phyloP scores from a whole-genome alignment of 1,140 invertebrate genomes.

The Zaprionus davidi region DNA sequence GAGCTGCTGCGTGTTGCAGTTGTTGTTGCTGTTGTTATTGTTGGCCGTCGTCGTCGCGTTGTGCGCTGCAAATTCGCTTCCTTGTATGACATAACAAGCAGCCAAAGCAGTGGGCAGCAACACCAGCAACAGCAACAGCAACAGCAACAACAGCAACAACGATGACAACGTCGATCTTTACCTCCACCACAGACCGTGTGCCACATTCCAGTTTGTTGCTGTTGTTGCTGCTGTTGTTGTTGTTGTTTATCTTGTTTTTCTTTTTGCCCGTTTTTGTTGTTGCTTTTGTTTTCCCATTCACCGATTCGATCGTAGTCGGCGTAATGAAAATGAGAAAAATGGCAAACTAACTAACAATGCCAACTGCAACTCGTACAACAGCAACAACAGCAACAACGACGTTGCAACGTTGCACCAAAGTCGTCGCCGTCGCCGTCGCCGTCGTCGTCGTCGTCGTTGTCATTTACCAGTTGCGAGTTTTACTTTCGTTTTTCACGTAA shows the following conservation, averaged over 20 bases:
- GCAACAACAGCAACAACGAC: slow-evolving; percentile 24
- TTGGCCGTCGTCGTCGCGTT: slow-evolving; percentile 63
- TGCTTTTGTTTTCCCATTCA: slow-evolving; percentile 75
- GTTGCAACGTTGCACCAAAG: slow-evolving; percentile 68
- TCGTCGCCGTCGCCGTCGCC: slow-evolving; percentile 48
- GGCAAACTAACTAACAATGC: slow-evolving; percentile 74
- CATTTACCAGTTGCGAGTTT: slow-evolving; percentile 62
- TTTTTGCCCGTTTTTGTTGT: neutral
- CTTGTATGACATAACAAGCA: slow-evolving; percentile 76
- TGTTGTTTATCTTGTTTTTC: slow-evolving; percentile 53
- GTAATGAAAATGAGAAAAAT: slow-evolving; percentile 72
- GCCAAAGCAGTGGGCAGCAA: slow-evolving; percentile 48
- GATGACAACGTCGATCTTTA: slow-evolving; percentile 72
- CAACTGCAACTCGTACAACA: slow-evolving; percentile 62
- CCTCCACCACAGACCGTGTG: slow-evolving; percentile 68
- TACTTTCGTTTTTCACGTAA: slow-evolving; percentile 82
- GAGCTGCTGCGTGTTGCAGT: slow-evolving; percentile 16
- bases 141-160: slow-evolving; percentile 33
- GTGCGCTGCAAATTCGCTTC: slow-evolving; percentile 64
- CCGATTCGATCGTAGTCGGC: slow-evolving; percentile 73
- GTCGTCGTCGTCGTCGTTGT: slow-evolving; percentile 34
- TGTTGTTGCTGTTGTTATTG: slow-evolving; percentile 31
- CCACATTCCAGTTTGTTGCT: slow-evolving; percentile 74
- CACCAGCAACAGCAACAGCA: slow-evolving; percentile 7
- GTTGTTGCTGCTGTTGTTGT: slow-evolving; percentile 21